Percentiles rank a stretch among this genome's conserved stretches.
Evolutionary conservation across 2,888 invertebrate species (phyloP).

Genomic region (Drosophila yooni): DNA sequence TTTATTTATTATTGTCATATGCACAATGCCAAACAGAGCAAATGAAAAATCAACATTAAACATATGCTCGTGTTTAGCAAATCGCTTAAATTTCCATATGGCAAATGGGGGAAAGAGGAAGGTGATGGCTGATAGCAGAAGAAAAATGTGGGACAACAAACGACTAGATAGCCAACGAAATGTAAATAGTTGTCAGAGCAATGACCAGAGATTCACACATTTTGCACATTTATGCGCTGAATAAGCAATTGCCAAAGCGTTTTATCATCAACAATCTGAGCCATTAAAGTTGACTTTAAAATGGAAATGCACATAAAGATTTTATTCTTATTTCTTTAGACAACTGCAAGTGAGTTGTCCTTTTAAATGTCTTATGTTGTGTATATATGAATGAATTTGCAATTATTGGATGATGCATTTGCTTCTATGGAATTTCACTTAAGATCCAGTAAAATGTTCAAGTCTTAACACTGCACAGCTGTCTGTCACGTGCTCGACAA

Average conservation of each 20-base stretch:
- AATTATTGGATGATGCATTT: not conserved
- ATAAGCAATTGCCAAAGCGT: not conserved
- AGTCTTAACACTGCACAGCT: conserved; percentile 5
- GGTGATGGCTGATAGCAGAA: conserved; percentile 6
- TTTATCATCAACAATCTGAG: not conserved
- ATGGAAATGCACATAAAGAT: not conserved
- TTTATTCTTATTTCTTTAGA: not conserved
- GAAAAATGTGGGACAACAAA: conserved; percentile 29
- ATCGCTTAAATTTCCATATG: conserved; percentile 71
- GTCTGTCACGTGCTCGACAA: conserved; percentile 1
- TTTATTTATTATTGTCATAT: conserved; percentile 11
- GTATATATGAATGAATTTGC: conserved; percentile 19
- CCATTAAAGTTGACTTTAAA: not conserved
- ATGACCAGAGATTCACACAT: not conserved
- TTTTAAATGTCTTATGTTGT: not conserved
- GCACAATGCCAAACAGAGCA: conserved; percentile 25
- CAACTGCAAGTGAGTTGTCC: not conserved
- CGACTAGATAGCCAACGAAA: conserved; percentile 29
- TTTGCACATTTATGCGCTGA: not conserved
- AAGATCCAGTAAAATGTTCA: conserved; percentile 1
- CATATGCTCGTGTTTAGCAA: conserved; percentile 66
- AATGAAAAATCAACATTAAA: conserved; percentile 73
- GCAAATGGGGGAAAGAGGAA: conserved; percentile 17
- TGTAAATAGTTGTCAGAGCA: not conserved
- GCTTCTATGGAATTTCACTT: conserved; percentile 13